A percentile compares a stretch with the other conserved stretches of the same genome.
These are phyloP conservation scores for Athrips mouffetella DNA, from an alignment of 2,888 invertebrate genomes.

Conservation along the genomic window DNA sequence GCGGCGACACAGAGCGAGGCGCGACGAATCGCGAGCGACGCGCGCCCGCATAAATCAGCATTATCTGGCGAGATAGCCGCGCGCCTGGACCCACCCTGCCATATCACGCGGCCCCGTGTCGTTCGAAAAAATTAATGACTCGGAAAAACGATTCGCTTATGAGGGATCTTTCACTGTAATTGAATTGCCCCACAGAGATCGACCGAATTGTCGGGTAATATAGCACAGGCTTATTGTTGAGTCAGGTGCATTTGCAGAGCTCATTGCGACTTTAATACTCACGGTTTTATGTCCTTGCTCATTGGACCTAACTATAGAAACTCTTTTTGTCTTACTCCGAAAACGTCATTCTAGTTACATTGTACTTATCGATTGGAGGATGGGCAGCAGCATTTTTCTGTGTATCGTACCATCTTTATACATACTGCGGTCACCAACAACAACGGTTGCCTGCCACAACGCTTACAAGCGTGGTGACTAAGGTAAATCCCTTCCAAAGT, in stretches of 20 bases:
- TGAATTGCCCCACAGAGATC: conserved; percentile 75
- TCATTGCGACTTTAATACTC: conserved; percentile 4
- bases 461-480: too few species aligned
- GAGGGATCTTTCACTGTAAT: conserved; percentile 78
- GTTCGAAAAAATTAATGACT: conserved; percentile 78
- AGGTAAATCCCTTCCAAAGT: too few species aligned
- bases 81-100: conserved; percentile 66
- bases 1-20: conserved; percentile 55
- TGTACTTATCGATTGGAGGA: too few species aligned
- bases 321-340: too few species aligned
- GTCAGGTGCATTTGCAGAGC: conserved; percentile 38
- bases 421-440: too few species aligned
- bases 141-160: conserved; percentile 79
- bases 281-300: neutral
- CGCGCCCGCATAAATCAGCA: conserved; percentile 75
- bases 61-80: conserved; percentile 78
- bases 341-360: too few species aligned
- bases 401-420: too few species aligned
- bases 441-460: too few species aligned
- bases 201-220: conserved; percentile 58
- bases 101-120: conserved; percentile 74
- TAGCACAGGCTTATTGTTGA: conserved; percentile 46
- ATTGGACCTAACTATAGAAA: too few species aligned
- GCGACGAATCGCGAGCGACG: conserved; percentile 74
- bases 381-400: too few species aligned